Conservation (phyloP, 2,888 invertebrate genomes). For the Amiota communis region DNA sequence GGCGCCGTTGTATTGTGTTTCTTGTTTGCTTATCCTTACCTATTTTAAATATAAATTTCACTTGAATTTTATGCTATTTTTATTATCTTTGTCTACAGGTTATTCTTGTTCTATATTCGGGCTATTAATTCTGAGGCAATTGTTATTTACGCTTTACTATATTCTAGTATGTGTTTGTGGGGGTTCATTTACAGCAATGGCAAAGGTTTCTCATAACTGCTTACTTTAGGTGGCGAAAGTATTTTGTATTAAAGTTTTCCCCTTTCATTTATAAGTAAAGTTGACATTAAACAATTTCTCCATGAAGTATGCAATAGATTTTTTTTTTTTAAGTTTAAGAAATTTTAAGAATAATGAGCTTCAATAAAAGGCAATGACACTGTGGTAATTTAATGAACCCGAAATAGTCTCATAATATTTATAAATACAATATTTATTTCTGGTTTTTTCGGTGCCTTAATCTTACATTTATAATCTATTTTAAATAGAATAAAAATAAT, state of each 20-base stretch:
- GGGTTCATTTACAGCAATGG: background rate
- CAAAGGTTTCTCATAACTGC: background rate
- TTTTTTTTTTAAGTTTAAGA: background rate
- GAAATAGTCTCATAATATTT: too few species aligned
- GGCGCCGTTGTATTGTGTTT: background rate
- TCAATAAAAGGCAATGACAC: too few species aligned
- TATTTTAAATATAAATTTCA: constrained; percentile 52
- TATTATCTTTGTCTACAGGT: constrained; percentile 34
- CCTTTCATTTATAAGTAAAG: background rate
- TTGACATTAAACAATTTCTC: background rate
- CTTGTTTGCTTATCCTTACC: constrained; percentile 35
- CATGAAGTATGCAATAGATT: constrained; percentile 1
- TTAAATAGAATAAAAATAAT: too few species aligned
- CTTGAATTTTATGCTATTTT: constrained; percentile 43
- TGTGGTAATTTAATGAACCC: too few species aligned
- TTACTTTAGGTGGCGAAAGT: background rate
- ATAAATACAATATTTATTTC: too few species aligned
- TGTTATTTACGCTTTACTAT: constrained; percentile 2
- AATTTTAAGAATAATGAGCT: background rate
- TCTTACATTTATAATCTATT: too few species aligned
- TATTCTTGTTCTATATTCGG: background rate
- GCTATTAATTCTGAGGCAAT: background rate
- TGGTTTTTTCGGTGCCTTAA: too few species aligned
- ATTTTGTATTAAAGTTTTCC: background rate
- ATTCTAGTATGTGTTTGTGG: constrained; percentile 11